Percentiles rank a stretch among this genome's conserved stretches.
Evolutionary conservation across 2,888 invertebrate genomes (phyloP).

Genomic region (Acrobasis suavella): DNA sequence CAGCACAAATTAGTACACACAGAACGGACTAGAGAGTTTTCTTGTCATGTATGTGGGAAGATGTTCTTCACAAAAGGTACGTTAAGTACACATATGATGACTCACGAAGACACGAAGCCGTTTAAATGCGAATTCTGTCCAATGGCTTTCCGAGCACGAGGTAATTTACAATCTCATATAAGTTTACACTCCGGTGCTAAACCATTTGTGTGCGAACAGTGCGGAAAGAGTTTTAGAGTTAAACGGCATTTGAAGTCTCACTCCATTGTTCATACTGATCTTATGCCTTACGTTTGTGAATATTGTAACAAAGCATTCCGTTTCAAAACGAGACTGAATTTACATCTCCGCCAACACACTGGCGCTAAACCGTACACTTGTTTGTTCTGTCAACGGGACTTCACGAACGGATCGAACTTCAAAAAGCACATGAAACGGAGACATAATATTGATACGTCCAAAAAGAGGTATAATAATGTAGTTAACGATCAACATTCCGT

Average conservation of each 20-base stretch:
- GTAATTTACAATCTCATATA: conserved; percentile 68
- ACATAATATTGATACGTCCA: conserved; percentile 71
- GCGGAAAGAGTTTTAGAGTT: conserved; percentile 70
- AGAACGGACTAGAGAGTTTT: conserved; percentile 67
- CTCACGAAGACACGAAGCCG: conserved; percentile 67
- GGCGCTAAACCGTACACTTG: conserved; percentile 74
- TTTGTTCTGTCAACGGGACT: conserved; percentile 67
- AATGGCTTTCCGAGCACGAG: conserved; percentile 66
- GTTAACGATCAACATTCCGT: conserved; percentile 33
- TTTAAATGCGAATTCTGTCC: conserved; percentile 73
- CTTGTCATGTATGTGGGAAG: conserved; percentile 74
- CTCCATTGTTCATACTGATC: conserved; percentile 73
- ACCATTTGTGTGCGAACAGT: conserved; percentile 75
- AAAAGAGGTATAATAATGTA: conserved; percentile 51
- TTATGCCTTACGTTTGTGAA: conserved; percentile 69
- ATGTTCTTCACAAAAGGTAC: conserved; percentile 77
- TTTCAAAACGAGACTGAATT: conserved; percentile 70
- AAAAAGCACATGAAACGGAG: conserved; percentile 76
- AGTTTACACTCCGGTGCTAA: conserved; percentile 68
- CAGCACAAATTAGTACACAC: conserved; percentile 72
- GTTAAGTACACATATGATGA: conserved; percentile 66
- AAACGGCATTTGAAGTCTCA: conserved; percentile 76
- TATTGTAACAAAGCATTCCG: conserved; percentile 73
- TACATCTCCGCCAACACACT: conserved; percentile 73
- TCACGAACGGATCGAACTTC: conserved; percentile 75